Percentiles rank a stretch among this genome's conserved stretches.
Evolutionary conservation across 1,140 invertebrate genomes (phyloP).

Genomic region (Pachypeltis micranthus): DNA sequence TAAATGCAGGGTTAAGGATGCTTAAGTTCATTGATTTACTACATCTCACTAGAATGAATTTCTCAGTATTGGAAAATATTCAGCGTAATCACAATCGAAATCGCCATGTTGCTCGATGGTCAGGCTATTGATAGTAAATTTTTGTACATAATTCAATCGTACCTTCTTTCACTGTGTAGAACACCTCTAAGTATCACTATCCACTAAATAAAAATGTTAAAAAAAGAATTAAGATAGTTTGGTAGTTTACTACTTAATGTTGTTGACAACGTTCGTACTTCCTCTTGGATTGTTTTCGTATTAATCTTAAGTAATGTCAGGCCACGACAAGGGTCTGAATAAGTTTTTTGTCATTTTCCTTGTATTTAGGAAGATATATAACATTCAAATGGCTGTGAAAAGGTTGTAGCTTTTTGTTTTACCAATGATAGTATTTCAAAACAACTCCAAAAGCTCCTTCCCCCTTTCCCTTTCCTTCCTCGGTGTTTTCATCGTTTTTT

Average conservation of each 20-base stretch:
- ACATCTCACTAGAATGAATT: neutral
- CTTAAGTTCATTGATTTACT: neutral
- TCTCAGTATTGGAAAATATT: neutral
- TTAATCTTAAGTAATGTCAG: neutral
- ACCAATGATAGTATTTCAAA: too few relatives aligned
- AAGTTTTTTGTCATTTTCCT: constrained; percentile 8
- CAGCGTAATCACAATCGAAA: neutral
- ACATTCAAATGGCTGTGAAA: constrained; percentile 21
- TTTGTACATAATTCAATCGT: neutral
- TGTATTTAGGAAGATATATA: constrained; percentile 19
- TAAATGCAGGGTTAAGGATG: neutral
- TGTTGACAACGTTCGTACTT: too few relatives aligned
- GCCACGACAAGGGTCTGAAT: neutral
- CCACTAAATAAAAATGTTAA: neutral
- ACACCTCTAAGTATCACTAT: constrained; percentile 2
- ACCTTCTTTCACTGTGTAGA: constrained; percentile 18
- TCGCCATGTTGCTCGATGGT: neutral
- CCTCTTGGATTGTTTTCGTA: neutral
- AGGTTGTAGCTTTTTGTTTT: constrained; percentile 17
- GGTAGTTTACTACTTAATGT: neutral
- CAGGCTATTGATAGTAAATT: neutral
- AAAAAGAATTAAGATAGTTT: neutral
- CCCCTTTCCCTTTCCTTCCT: too few relatives aligned
- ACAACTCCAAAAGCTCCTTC: too few relatives aligned
- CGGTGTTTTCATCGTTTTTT: too few relatives aligned